Conservation (phyloP, 1,140 invertebrate species). For the Microplitis mediator region DNA sequence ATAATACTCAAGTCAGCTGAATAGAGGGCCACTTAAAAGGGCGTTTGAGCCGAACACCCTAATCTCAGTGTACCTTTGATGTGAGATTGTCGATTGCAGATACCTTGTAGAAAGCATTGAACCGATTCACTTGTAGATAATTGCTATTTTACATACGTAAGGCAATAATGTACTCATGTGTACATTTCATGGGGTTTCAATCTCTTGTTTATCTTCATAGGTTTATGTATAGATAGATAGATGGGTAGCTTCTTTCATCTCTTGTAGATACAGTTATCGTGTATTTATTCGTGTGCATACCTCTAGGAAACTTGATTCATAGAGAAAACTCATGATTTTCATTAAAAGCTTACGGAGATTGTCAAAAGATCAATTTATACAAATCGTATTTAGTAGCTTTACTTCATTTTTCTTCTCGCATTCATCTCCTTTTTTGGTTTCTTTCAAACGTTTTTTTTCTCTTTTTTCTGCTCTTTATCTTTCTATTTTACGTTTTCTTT, state of each 20-base stretch:
- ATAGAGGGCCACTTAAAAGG: not conserved
- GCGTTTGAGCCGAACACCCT: not conserved
- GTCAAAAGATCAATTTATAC: not conserved
- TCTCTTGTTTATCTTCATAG: not conserved
- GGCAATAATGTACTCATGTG: not conserved
- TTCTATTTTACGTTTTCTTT: not conserved
- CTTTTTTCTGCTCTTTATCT: not conserved
- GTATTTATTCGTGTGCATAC: not conserved
- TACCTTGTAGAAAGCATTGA: not conserved
- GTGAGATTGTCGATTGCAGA: slow-evolving; percentile 14
- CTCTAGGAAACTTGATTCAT: not conserved
- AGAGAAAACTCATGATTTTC: not conserved
- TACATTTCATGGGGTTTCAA: not conserved
- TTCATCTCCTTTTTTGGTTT: not conserved
- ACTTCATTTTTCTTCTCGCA: not conserved
- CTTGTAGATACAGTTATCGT: not conserved
- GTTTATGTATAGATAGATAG: not conserved
- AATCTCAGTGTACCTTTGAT: slow-evolving; percentile 17
- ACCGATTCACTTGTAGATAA: not conserved
- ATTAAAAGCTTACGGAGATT: not conserved
- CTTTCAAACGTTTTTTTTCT: not conserved
- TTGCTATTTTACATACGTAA: not conserved
- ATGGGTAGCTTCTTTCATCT: not conserved
- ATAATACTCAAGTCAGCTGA: not conserved
- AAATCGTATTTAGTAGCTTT: not conserved